Base-by-base conservation (phyloP, 2,888 invertebrate genomes). In the Acleris literana region DNA sequence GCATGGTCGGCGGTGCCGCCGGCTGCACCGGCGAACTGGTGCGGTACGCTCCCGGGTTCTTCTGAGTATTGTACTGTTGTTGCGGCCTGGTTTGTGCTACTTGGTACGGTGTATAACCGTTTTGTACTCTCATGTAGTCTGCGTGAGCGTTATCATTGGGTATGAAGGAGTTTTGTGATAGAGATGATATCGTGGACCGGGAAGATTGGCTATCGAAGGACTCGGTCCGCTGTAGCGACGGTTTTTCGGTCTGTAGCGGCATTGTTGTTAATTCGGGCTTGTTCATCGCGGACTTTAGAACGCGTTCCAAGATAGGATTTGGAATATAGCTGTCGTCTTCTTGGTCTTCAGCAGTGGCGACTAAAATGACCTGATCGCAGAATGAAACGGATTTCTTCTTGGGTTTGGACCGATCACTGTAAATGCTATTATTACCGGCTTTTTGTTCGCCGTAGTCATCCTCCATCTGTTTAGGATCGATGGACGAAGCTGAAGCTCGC, bases 301-400 rank as follows among this genome's bases (percentile, higher is more conserved):
- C 97, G 65, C 97, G 93, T 82, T 98, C 97, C 72, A 98, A 87
- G 67, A 98, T 97, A 0, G 97, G 98, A 88, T 98, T 98, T 0
- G 97, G 97, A 77, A 97, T 97, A 78, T 97, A 97, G 74, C 96
- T 96, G 70, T 97, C 97, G 69, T 97, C 97, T 85, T 97, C 97
- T 78, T 97, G 97, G 75, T 98, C 97, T 77, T 98, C 98, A 0
- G 97, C 97, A 1, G 97, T 97, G 5, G 98, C 97, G 13, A 98
- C 98, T 64, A 98, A 89, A 69, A 97, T 97, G 0, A 98, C 97
- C 87, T 98, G 97, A 83, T 98, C 98, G 79, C 98, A 98, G 86
- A 98, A 98, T 0, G 98, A 98, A 5, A 98, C 98, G 66, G 97
- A 97, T 85, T 98, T 98, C 93, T 98, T 98, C 81, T 97, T 97